Evolutionary conservation across 2,888 invertebrate genomes (phyloP), one percentile per base, ranked within the genome.

Genomic region (Anaspis maculata): DNA sequence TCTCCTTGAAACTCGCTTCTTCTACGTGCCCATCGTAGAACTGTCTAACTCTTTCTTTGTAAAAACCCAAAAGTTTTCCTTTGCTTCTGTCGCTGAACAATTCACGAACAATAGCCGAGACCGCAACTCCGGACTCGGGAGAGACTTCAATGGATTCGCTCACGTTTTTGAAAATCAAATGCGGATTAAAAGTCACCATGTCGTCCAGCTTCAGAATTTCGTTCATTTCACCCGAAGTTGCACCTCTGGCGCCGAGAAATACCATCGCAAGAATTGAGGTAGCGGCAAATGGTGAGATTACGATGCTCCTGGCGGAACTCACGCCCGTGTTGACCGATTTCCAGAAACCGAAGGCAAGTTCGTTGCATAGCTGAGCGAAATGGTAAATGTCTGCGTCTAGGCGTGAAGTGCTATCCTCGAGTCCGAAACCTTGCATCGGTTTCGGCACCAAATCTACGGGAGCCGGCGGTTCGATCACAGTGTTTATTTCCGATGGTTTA

Each of bases 141-240:
- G 76, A 72, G 13, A 77, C 68, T 43, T 82, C 77, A 15, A 87
- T 79, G 0, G 86, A 82, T 52, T 87, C 87, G 0, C 87, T 86
- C 12, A 90, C 80, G 56, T 89, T 89, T 59, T 84, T 84, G 48
- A 89, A 77, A 1, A 87, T 80, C 49, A 88, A 73, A 59, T 91
- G 90, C 0, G 90, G 90, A 62, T 90, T 91, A 53, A 91, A 90
- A 0, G 87, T 86, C 0, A 87, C 81, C 77, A 89, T 86, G 44
- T 90, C 87, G 56, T 90, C 90, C 10, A 90, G 67, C 49, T 79
- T 78, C 0, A 90, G 67, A 7, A 90, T 76, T 53, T 88, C 87
- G 56, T 90, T 89, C 83, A 91, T 87, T 70, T 89, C 87, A 0
- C 85, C 87, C 0, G 90, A 89, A 0, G 90, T 90, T 2, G 84